Evolutionary conservation across 2,888 invertebrate species (phyloP), one percentile per base, ranked within the genome.

Genomic region (Zhuqinia jingwanae): DNA sequence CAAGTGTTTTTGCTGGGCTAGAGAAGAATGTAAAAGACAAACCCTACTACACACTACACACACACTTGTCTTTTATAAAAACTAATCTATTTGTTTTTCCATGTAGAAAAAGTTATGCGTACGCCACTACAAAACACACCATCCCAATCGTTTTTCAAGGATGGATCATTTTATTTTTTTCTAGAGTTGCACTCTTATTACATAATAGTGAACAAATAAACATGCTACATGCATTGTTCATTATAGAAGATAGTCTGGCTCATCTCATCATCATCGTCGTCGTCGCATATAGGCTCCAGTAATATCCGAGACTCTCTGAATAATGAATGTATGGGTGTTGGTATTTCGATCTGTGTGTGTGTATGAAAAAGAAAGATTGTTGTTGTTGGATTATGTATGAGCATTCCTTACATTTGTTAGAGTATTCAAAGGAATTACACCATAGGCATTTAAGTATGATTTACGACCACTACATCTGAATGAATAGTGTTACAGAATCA

Each of bases 381-480:
- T 65, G 70, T n/a, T 42, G 50, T n/a, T 50, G 50, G 15, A 42
- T 77, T 36, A 27, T 79, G 79, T 65, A 79, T 79, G 78, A 30
- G 42, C 20, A 60, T 30, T 65, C 42, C 65, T 79, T 53, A 2
- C 13, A 45, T 25, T 30, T 56, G 75, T 36, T 42, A 15, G 27
- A 58, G 56, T 63, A 79, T 79, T 79, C 79, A 68, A n/a, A 65
- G 36, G 81, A 81, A 79, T 70, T 81, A 42, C 58, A 81, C 70
- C 68, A 45, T 25, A 27, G 70, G 70, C 70, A 81, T 82, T 82
- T 73, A 80, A 80, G 68, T 68, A 81, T 81, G 82, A 82, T 82
- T 82, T 82, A 82, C 63, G 75, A 82, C 50, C 70, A n/a, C 17
- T 58, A 36, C n/a, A 30, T 42, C 42, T 68, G 50, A 68, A 79